Evolutionary conservation across 2,113 vertebrate genomes (phyloP), one percentile per base, ranked within the genome.

Genomic region (Andinoacara biseriatus): DNA sequence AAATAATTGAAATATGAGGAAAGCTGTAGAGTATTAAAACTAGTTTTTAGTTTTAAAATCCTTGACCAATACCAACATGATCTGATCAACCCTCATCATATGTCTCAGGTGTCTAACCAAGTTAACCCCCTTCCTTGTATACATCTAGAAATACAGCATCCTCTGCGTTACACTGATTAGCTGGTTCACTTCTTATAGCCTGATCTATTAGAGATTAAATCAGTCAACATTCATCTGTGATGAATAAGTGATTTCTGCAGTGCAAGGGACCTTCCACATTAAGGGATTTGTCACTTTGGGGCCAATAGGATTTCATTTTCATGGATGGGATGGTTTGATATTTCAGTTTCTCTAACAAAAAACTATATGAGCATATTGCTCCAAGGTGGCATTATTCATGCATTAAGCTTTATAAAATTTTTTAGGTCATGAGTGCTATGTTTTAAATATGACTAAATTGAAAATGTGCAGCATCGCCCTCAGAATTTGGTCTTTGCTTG

Each of bases 141-240:
- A 89, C 61, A 24, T 81, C 58, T 24, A 76, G 85, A 81, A 82
- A 82, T 79, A n/a, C 81, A 88, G 58, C 86, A 49, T 91, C 80
- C 82, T 78, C 65, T 56, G 59, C 31, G 18, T 83, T 89, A 3
- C 82, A 83, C 90, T 89, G 89, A 94, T 94, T 90, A 84, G 81
- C 79, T 46, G 59, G 81, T 89, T 88, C 81, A 79, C 82, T 89
- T 83, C 81, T 83, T 87, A 54, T 83, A 60, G 90, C 80, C 58
- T 82, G 90, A 91, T 89, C 90, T 93, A 78, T 88, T 76, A 91
- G 90, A 92, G 90, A 95, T 94, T 91, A 92, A 86, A 90, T 87
- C 90, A 90, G 92, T 93, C 88, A 90, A 91, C 87, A 86, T 86
- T 81, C 83, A 84, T 91, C 89, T 87, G 81, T 87, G 88, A 79